These are phyloP conservation scores for Chromis chromis DNA, from an alignment of 2,797 vertebrate genomes.

Conservation along the genomic window DNA sequence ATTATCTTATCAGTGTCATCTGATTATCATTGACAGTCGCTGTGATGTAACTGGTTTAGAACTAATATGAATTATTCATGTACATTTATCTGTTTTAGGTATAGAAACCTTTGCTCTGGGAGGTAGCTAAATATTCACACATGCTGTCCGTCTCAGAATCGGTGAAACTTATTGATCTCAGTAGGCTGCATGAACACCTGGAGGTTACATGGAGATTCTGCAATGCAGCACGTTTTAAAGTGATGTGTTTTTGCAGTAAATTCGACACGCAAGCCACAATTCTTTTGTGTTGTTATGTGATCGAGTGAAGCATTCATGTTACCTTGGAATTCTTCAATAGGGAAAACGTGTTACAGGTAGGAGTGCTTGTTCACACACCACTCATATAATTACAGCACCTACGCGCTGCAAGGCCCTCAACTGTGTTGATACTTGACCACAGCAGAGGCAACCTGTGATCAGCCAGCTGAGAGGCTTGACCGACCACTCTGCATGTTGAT, in stretches of 20 bases:
- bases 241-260: neutral
- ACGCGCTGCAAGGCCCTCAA: slow-evolving; percentile 50
- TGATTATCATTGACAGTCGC: slow-evolving; percentile 76
- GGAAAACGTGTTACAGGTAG: slow-evolving; percentile 11
- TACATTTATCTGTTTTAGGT: slow-evolving; percentile 73
- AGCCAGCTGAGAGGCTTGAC: slow-evolving; percentile 62
- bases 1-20: slow-evolving; percentile 75
- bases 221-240: neutral
- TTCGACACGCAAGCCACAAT: neutral
- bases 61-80: slow-evolving; percentile 82
- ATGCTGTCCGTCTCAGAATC: slow-evolving; percentile 10
- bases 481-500: slow-evolving; percentile 59
- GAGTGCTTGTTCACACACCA: slow-evolving; percentile 53
- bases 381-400: slow-evolving; percentile 63
- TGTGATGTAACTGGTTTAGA: slow-evolving; percentile 66
- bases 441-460: slow-evolving; percentile 60
- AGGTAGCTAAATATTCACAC: slow-evolving; percentile 48
- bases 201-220: slow-evolving; percentile 12
- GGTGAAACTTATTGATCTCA: slow-evolving; percentile 27
- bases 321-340: slow-evolving; percentile 21
- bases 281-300: slow-evolving; percentile 4
- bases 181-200: neutral
- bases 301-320: slow-evolving; percentile 25
- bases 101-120: slow-evolving; percentile 55
- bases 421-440: slow-evolving; percentile 77